A percentile compares a stretch with the other conserved stretches of the same genome.
These are phyloP conservation scores for Ploceus nigricollis DNA, from an alignment of 2,113 vertebrate genomes.

Conservation along the genomic window DNA sequence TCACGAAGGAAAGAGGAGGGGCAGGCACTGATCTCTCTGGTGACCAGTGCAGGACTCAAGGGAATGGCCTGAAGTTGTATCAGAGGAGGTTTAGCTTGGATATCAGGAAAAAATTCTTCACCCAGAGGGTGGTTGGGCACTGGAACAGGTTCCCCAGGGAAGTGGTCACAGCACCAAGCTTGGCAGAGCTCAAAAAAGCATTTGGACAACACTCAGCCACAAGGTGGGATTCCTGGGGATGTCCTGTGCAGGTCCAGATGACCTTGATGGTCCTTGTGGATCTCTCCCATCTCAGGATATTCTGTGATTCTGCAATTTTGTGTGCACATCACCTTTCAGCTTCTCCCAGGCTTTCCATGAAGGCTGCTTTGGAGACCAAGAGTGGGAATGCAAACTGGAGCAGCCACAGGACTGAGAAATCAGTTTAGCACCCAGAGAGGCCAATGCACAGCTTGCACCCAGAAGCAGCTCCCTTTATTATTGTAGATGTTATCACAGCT, in stretches of 20 bases:
- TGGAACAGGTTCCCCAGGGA: background rate
- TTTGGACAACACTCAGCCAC: background rate
- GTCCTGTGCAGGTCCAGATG: background rate
- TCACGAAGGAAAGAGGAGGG: background rate
- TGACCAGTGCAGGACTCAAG: background rate
- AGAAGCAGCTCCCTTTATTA: background rate
- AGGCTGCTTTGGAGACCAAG: background rate
- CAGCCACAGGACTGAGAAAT: background rate
- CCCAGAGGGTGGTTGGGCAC: background rate
- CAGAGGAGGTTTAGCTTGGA: background rate
- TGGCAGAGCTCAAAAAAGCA: background rate
- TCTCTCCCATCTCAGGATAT: background rate
- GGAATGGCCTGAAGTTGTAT: background rate
- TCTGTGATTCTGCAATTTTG: background rate
- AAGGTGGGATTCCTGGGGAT: background rate
- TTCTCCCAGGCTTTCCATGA: background rate
- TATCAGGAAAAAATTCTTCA: background rate
- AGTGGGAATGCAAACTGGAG: background rate
- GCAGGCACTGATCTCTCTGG: background rate
- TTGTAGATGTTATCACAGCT: background rate
- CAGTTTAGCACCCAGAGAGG: background rate
- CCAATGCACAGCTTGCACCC: background rate
- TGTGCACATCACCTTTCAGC: fast-evolving
- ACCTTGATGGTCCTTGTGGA: background rate
- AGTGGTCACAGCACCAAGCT: background rate